Evolutionary conservation across 2,888 invertebrate genomes (phyloP).

Genomic region (Digitonthophagus gazella): DNA sequence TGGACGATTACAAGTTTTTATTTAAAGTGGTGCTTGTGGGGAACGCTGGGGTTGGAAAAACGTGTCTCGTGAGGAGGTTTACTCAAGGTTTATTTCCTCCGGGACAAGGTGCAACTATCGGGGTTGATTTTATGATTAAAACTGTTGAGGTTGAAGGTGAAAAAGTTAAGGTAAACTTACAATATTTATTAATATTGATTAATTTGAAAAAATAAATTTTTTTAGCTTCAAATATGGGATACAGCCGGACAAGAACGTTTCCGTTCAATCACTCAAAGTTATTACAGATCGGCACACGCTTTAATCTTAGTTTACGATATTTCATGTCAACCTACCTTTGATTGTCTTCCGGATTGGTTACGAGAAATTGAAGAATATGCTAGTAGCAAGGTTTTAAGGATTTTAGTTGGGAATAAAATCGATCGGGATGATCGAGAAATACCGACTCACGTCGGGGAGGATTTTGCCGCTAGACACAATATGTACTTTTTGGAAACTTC

Average conservation of each 20-base stretch:
- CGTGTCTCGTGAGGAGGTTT: constrained; percentile 93
- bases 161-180: constrained; percentile 76
- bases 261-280: constrained; percentile 96
- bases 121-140: constrained; percentile 99
- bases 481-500: constrained; percentile 99
- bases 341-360: constrained; percentile 95
- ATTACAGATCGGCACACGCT: constrained; percentile 96
- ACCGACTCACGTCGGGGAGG: constrained; percentile 90
- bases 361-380: constrained; percentile 97
- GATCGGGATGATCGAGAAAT: constrained; percentile 95
- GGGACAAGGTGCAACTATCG: constrained; percentile 97
- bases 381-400: constrained; percentile 88
- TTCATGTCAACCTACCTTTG: constrained; percentile 96
- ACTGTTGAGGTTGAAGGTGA: constrained; percentile 96
- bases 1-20: constrained; percentile 99
- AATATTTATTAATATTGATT: background rate
- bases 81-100: constrained; percentile 98
- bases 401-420: constrained; percentile 92
- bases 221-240: constrained; percentile 97
- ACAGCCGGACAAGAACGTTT: constrained; percentile 97
- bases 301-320: constrained; percentile 96
- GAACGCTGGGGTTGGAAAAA: constrained; percentile 98
- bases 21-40: constrained; percentile 99
- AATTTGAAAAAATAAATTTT: constrained; percentile 27
- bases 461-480: constrained; percentile 91